Evolutionary conservation across 2,113 vertebrate species (phyloP).

Genomic region (Glaucidium brasilianum): DNA sequence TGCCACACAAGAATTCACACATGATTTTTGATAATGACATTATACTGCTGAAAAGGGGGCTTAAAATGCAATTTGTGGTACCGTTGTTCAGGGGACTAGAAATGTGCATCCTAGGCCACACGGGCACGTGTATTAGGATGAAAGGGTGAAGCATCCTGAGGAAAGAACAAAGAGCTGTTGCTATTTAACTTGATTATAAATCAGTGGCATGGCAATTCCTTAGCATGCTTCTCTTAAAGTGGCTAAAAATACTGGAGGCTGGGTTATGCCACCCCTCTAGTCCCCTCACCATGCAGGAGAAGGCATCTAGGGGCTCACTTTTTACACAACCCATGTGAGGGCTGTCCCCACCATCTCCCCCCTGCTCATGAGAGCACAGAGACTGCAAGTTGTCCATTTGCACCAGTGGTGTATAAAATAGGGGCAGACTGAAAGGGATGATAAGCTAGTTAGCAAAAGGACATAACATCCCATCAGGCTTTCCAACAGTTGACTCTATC

Average conservation of each 20-base stretch:
- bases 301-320: fast-evolving
- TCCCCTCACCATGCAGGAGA: background rate
- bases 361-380: background rate
- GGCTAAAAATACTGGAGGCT: background rate
- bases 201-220: background rate
- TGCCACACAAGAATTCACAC: background rate
- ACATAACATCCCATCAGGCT: background rate
- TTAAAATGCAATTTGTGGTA: background rate
- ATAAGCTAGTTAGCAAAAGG: background rate
- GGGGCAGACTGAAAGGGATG: background rate
- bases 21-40: background rate
- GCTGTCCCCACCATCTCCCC: background rate
- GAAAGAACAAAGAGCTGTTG: background rate
- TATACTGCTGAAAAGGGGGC: background rate
- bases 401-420: background rate
- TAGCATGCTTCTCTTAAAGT: background rate
- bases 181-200: background rate
- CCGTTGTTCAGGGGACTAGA: background rate
- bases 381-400: background rate
- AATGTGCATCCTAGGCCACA: background rate
- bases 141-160: background rate
- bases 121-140: background rate
- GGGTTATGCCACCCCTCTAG: background rate
- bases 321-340: background rate
- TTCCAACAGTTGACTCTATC: background rate